Conservation (phyloP, 1,140 invertebrate species). For the Adelges cooleyi region DNA sequence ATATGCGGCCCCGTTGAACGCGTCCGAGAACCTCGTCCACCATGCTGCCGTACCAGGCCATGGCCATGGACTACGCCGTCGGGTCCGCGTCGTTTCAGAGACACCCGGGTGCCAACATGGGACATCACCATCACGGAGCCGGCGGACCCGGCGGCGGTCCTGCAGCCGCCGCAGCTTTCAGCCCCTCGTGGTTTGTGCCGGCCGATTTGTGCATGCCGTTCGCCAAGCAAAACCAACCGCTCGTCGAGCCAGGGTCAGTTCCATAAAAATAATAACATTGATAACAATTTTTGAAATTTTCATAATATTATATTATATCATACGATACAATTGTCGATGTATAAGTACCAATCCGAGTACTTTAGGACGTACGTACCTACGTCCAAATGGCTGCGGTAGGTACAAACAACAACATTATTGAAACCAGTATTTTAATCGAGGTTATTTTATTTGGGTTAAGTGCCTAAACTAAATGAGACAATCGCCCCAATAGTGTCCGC, state of each 20-base stretch:
- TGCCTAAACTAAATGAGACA: too few relatives aligned
- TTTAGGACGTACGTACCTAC: too few relatives aligned
- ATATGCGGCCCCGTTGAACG: too few relatives aligned
- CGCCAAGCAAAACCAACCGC: conserved; percentile 60
- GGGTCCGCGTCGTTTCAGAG: conserved; percentile 53
- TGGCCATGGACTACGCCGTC: conserved; percentile 77
- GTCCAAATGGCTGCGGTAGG: too few relatives aligned
- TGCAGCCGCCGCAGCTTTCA: conserved; percentile 52
- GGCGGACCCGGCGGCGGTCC: conserved; percentile 37
- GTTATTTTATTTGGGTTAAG: too few relatives aligned
- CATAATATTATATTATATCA: too few relatives aligned
- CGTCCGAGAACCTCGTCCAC: neutral
- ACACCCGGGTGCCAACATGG: conserved; percentile 44
- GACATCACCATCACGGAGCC: conserved; percentile 14
- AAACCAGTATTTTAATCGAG: too few relatives aligned
- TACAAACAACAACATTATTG: too few relatives aligned
- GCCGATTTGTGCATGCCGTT: conserved; percentile 74
- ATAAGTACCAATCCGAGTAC: too few relatives aligned
- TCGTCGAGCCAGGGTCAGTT: conserved; percentile 83
- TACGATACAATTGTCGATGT: too few relatives aligned
- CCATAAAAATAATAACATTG: conserved; percentile 42
- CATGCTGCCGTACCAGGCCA: conserved; percentile 77
- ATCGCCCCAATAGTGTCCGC: too few relatives aligned
- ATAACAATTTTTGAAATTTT: too few relatives aligned
- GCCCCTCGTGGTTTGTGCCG: conserved; percentile 85